Base-by-base conservation (phyloP, 2,888 invertebrate species). In the Drosophila cognata region DNA sequence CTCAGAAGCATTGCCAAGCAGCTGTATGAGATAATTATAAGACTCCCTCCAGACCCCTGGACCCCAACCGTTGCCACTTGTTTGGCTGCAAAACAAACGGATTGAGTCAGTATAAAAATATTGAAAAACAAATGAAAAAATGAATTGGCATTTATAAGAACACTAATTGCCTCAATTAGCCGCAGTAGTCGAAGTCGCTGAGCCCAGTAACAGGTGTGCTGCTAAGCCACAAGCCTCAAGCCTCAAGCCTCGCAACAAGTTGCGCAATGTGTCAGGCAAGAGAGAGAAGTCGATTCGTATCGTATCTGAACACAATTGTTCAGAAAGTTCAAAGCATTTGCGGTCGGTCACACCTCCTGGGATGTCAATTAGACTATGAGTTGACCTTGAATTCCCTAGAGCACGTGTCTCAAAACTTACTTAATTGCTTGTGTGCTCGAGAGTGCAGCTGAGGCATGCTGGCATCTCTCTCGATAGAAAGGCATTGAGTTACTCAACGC, bases 151-250 rank as follows among this genome's bases (percentile, higher is more conserved):
- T 86, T 86, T 70, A 65, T 83, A 75, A 86, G 70, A 71, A 71
- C 72, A 82, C 82, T 84, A 89, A 89, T 89, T 85, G 89, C 85
- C 71, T 74, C 87, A 84, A 81, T 85, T 87, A 87, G 57, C 31
- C 31, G 31, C 43, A 25, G 16, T 31, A 43, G 74, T 46, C 68
- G 35, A 38, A 55, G 1, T 7, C 36, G 18, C 59, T 59, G 38
- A 57, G 48, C 28, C 21, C 56, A 52, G 69, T 56, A 65, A 68
- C 84, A 84, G 89, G 84, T 84, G 84, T 81, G 73, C 89, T n/a
- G 28, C 7, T 18, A 38, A 36, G 25, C 35, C 31, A 21, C 21
- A 33, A 52, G 16, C 33, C 31, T 31, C 21, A 41, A 57, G 31
- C 60, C 69, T 71, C 66, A 41, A 57, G 31, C 60, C 69, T 71